phyloP scores from a whole-genome alignment of 2,113 vertebrate genomes.

The Bambusicola thoracicus region DNA sequence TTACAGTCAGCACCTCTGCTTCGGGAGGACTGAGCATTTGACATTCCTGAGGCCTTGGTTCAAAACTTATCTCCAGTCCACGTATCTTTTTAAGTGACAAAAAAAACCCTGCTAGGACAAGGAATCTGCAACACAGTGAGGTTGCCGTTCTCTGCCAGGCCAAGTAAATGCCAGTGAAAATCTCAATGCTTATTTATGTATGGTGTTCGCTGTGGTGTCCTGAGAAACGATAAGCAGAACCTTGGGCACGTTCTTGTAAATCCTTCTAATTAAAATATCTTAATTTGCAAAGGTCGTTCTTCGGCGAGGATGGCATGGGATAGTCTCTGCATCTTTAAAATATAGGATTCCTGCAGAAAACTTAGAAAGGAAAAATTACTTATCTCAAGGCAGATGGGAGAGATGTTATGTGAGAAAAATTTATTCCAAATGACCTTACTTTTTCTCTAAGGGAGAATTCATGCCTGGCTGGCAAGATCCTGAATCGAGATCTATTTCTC shows the following conservation, averaged over 20 bases:
- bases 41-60: not conserved
- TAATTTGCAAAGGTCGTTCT: not conserved
- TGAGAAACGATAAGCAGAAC: not conserved
- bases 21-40: not conserved
- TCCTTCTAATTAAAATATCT: constrained; percentile 28
- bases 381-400: not conserved
- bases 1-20: not conserved
- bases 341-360: not conserved
- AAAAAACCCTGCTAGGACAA: not conserved
- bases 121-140: not conserved
- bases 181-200: not conserved
- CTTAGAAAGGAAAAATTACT: not conserved
- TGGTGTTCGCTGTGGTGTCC: not conserved
- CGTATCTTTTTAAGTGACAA: not conserved
- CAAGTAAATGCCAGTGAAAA: not conserved
- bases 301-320: not conserved
- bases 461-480: not conserved
- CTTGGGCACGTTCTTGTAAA: not conserved
- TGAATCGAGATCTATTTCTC: not conserved
- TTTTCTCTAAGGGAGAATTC: not conserved
- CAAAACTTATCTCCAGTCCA: not conserved
- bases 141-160: not conserved
- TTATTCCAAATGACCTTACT: not conserved
- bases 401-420: not conserved
- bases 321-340: not conserved